Conservation (phyloP, 2,888 invertebrate genomes). For the Microplitis deprimator region DNA sequence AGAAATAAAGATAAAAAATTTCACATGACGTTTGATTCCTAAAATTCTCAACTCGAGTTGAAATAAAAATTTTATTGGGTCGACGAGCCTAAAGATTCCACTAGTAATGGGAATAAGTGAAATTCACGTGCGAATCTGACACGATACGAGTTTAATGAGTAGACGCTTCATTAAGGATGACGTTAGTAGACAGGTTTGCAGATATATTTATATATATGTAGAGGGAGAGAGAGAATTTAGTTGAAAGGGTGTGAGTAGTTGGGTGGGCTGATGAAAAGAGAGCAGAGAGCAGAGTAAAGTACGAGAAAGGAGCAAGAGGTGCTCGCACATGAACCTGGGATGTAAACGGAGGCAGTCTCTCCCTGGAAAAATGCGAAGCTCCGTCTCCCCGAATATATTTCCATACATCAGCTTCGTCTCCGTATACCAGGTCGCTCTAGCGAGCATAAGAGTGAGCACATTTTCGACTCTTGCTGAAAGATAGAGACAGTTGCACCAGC, state of each 20-base stretch:
- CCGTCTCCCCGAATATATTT: conserved; percentile 72
- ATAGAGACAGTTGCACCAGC: background rate
- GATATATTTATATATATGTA: conserved; percentile 21
- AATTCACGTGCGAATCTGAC: conserved; percentile 50
- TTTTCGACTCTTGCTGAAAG: conserved; percentile 39
- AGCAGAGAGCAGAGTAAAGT: conserved; percentile 48
- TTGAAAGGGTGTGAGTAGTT: conserved; percentile 34
- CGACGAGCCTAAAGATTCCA: conserved; percentile 31
- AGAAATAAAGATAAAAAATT: background rate
- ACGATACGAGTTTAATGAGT: conserved; percentile 64
- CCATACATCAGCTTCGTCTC: conserved; percentile 70
- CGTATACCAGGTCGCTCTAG: conserved; percentile 50
- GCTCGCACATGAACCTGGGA: conserved; percentile 51
- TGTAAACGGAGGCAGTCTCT: conserved; percentile 62
- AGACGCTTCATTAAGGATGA: conserved; percentile 64
- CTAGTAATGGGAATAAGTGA: conserved; percentile 27
- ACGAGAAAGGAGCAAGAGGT: conserved; percentile 49
- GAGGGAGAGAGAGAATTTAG: conserved; percentile 23
- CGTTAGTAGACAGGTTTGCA: conserved; percentile 44
- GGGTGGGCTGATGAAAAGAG: conserved; percentile 41
- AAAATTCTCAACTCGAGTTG: background rate
- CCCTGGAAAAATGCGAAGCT: conserved; percentile 69
- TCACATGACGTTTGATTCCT: background rate
- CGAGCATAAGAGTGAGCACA: conserved; percentile 50
- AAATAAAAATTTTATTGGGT: conserved; percentile 7